phyloP scores from a whole-genome alignment of 2,797 vertebrate species.

The Intellagama lesueurii region DNA sequence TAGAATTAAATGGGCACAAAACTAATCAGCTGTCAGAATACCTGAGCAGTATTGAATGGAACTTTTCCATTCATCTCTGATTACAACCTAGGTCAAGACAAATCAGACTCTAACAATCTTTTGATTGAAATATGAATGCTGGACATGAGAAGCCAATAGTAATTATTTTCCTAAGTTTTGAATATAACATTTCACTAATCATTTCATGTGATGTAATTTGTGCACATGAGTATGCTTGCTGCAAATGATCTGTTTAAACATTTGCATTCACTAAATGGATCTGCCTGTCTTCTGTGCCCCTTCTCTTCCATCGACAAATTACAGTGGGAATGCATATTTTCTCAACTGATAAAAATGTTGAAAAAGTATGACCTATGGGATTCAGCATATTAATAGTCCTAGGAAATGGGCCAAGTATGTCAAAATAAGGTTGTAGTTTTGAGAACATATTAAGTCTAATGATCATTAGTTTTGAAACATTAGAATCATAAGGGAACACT shows the following conservation, averaged over 20 bases:
- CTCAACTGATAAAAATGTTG: constrained; percentile 21
- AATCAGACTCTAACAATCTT: background rate
- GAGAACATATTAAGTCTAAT: constrained; percentile 38
- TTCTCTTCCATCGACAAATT: background rate
- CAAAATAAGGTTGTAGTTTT: constrained; percentile 34
- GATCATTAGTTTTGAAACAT: constrained; percentile 43
- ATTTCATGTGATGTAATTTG: background rate
- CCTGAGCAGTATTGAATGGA: background rate
- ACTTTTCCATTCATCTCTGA: background rate
- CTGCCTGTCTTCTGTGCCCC: background rate
- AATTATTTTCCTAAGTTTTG: background rate
- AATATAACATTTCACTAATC: background rate
- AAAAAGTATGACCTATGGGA: background rate
- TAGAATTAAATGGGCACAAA: background rate
- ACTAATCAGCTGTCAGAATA: background rate
- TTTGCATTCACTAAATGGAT: background rate
- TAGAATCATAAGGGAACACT: constrained; percentile 43
- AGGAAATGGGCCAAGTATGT: constrained; percentile 35
- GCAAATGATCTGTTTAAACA: background rate
- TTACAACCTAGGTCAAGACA: background rate
- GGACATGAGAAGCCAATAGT: too few relatives aligned
- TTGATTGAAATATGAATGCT: background rate
- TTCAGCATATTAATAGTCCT: constrained; percentile 34
- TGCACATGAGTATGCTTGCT: background rate
- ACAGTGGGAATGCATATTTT: background rate